Conservation (phyloP, 1,140 invertebrate species). For the Catajapyx aquilonaris region DNA sequence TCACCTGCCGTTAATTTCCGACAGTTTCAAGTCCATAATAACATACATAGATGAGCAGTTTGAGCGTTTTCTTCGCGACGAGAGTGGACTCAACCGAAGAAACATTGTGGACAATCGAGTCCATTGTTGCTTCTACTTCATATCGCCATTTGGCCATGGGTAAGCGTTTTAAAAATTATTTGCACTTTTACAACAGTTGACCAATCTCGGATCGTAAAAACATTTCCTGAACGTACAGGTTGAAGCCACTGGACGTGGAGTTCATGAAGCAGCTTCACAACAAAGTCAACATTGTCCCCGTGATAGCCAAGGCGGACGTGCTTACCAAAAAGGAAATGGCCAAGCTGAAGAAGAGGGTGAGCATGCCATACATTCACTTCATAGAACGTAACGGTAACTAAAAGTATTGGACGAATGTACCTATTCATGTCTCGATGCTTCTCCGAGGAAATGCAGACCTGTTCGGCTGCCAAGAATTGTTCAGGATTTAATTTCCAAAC, state of each 20-base stretch:
- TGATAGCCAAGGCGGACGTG: conserved; percentile 97
- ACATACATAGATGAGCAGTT: conserved; percentile 89
- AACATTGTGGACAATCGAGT: conserved; percentile 85
- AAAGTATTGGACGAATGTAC: no score
- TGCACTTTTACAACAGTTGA: no score
- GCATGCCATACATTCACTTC: no score
- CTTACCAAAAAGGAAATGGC: conserved; percentile 86
- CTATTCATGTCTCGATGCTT: no score
- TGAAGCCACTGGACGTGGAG: conserved; percentile 75
- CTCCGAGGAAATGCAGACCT: no score
- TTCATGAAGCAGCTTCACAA: conserved; percentile 98
- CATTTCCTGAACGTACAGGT: no score
- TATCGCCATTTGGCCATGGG: conserved; percentile 95
- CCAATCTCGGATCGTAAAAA: no score
- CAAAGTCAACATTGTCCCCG: conserved; percentile 96
- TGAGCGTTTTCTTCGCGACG: conserved; percentile 72
- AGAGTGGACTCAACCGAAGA: conserved; percentile 73
- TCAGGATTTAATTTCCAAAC: no score
- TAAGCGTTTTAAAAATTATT: no score
- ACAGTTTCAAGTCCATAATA: conserved; percentile 66
- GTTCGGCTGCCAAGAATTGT: no score
- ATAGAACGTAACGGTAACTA: no score
- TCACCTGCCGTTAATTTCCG: background rate
- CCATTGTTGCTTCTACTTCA: conserved; percentile 97
- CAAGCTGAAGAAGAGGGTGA: conserved; percentile 63